A percentile compares a stretch with the other conserved stretches of the same genome.
These are phyloP conservation scores for Mechanitis mazaeus DNA, from an alignment of 2,888 invertebrate genomes.

Conservation along the genomic window DNA sequence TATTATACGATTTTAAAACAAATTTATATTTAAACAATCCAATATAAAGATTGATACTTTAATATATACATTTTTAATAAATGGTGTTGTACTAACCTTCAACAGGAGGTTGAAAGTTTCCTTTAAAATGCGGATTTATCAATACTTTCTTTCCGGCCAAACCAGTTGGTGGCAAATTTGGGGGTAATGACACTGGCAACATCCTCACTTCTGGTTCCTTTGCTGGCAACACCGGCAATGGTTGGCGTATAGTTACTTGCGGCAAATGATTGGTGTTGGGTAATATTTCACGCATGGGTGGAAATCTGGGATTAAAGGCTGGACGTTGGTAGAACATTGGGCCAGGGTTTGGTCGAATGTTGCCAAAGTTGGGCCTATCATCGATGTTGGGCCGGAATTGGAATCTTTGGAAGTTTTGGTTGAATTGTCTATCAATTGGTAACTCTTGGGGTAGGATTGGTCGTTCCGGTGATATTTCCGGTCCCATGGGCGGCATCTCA, in stretches of 20 bases:
- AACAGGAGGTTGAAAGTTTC: slow-evolving; percentile 72
- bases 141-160: slow-evolving; percentile 78
- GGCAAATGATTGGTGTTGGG: slow-evolving; percentile 48
- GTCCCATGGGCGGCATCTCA: slow-evolving; percentile 30
- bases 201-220: slow-evolving; percentile 62
- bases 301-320: slow-evolving; percentile 39
- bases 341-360: slow-evolving; percentile 41
- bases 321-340: slow-evolving; percentile 45
- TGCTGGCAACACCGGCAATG: slow-evolving; percentile 22
- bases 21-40: too few relatives aligned
- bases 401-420: slow-evolving; percentile 35
- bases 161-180: slow-evolving; percentile 53
- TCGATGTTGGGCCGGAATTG: slow-evolving; percentile 38
- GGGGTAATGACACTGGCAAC: slow-evolving; percentile 58
- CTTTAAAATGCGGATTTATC: slow-evolving; percentile 82
- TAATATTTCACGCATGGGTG: slow-evolving; percentile 45
- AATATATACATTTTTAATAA: background rate
- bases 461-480: slow-evolving; percentile 30
- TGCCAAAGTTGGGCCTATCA: slow-evolving; percentile 31
- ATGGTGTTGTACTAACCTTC: slow-evolving; percentile 54
- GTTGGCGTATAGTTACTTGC: slow-evolving; percentile 57
- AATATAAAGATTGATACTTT: too few relatives aligned
- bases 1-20: too few relatives aligned
- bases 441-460: slow-evolving; percentile 16
- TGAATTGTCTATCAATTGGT: slow-evolving; percentile 21